Base-by-base conservation (phyloP, 2,113 vertebrate species). In the Mola mola region DNA sequence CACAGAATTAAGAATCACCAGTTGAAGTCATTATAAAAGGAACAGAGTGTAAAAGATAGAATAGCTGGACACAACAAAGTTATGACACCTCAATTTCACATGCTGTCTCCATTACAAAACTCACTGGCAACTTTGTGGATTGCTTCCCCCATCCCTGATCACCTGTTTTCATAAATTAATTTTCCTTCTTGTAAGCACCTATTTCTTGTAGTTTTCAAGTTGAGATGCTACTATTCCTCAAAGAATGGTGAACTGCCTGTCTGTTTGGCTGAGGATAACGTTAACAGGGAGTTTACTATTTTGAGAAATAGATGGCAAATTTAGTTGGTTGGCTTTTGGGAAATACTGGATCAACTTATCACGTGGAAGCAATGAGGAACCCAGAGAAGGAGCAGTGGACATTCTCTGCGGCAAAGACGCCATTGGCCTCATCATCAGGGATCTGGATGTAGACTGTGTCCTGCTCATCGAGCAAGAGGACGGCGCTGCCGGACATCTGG, bases 371-470 rank as follows among this genome's bases (percentile, higher is more conserved):
- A 81, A 99, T 96, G 48, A 99, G 88, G 87, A 98, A 98, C 69
- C 98, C 98, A 90, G 96, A 96, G 93, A 99, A 99, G 58, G 98
- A 97, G 80, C 97, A 99, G 79, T 98, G 94, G 69, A 97, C 95
- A 0, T 98, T 95, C 16, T 97, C 94, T 6, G 96, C 96, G 13
- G 98, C 97, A 76, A 96, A 99, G 72, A 99, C 92, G 12, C 96
- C 97, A 19, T 93, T 96, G 3, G 95, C 95, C 78, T 97, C 96
- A 17, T 95, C 90, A 15, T 95, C 95, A 10, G 96, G 96, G 84
- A 99, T 90, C 79, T 99, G 95, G 16, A 99, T 77, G 87, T 95
- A 98, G 52, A 99, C 96, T 68, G 96, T 97, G 78, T 99, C 98
- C 0, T 95, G 93, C 81, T 95, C 95, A n/a, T 93, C 91, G 9